Percentiles rank a stretch among this genome's conserved stretches.
Conservation (phyloP, 2,113 vertebrate genomes). For the Mus pahari region DNA sequence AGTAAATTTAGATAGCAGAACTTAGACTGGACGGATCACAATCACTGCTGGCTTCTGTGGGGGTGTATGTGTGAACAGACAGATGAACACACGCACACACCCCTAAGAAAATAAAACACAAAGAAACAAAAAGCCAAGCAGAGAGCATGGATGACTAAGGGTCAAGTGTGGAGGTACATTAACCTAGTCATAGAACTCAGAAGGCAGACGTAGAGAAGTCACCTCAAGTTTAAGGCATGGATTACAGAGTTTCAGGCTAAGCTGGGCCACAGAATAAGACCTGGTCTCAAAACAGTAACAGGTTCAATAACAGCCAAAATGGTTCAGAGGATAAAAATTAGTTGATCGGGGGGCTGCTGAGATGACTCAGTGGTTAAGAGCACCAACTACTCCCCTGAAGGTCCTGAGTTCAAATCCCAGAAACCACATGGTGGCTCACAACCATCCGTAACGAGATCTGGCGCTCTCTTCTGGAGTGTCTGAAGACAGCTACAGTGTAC, state of each 20-base stretch:
- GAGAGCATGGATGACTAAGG: background rate
- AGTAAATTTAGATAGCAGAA: background rate
- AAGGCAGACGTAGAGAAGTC: background rate
- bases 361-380: too few relatives aligned
- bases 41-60: too few relatives aligned
- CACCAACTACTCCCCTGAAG: too few relatives aligned
- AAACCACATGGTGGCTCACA: too few relatives aligned
- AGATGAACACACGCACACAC: too few relatives aligned
- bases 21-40: background rate
- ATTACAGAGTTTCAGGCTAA: background rate
- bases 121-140: background rate
- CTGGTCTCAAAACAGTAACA: background rate
- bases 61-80: background rate
- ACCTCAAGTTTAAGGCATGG: background rate
- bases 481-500: too few relatives aligned
- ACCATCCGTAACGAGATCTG: too few relatives aligned
- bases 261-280: background rate
- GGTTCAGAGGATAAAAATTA: background rate
- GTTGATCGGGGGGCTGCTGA: too few relatives aligned
- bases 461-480: too few relatives aligned
- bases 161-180: background rate
- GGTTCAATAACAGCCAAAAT: background rate
- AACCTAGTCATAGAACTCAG: background rate
- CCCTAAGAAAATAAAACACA: background rate
- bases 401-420: too few relatives aligned